Conservation (phyloP, 2,888 invertebrate genomes). For the Chalcosyrphus nemorum region DNA sequence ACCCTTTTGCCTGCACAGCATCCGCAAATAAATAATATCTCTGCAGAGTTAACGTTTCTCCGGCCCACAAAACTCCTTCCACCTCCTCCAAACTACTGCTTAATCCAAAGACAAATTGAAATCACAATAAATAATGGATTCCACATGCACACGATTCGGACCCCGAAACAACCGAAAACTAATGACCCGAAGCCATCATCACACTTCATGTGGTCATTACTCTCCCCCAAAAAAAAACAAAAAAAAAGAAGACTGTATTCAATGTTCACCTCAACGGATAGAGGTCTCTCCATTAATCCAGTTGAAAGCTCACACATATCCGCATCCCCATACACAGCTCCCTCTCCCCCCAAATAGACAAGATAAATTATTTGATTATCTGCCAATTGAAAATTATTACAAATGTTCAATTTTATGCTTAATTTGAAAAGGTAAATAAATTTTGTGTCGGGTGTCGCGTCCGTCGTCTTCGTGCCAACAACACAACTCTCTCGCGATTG, state of each 20-base stretch:
- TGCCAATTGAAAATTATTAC: conserved; percentile 55
- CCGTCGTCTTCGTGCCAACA: not conserved
- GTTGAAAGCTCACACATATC: conserved; percentile 16
- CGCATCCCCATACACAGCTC: not conserved
- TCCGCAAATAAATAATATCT: not conserved
- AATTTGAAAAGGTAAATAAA: conserved; percentile 66
- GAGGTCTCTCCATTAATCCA: conserved; percentile 41
- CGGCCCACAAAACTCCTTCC: not conserved
- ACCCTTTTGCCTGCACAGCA: not conserved
- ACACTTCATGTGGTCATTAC: conserved; percentile 21
- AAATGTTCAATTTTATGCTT: conserved; percentile 59
- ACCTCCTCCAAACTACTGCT: not conserved
- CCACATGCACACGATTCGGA: not conserved
- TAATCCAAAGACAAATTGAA: conserved; percentile 28
- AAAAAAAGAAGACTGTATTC: not conserved
- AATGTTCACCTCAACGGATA: not conserved
- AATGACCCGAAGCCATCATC: conserved; percentile 39
- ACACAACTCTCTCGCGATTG: conserved; percentile 6
- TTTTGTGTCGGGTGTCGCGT: conserved; percentile 34
- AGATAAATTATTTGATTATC: conserved; percentile 35
- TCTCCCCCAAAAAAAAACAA: no score
- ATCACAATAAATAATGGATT: conserved; percentile 7
- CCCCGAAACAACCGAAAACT: conserved; percentile 3
- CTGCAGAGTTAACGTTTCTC: not conserved
- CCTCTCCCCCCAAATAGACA: not conserved